A percentile compares a stretch with the other conserved stretches of the same genome.
Evolutionary conservation across 2,797 vertebrate genomes (phyloP).

Genomic region (Lepus townsendii): DNA sequence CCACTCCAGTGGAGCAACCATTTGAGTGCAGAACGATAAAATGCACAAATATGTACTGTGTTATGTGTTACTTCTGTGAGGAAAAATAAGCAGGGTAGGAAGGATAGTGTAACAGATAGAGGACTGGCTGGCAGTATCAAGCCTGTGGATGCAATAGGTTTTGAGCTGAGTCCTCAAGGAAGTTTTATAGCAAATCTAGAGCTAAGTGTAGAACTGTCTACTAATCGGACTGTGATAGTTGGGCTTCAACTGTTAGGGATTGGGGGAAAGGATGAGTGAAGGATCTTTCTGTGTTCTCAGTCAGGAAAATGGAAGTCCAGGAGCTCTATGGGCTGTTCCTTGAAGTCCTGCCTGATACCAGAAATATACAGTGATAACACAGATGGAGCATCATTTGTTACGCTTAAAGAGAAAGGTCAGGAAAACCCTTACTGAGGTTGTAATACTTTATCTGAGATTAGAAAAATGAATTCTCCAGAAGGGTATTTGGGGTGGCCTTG

Average conservation of each 20-base stretch:
- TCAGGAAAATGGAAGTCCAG: background rate
- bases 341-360: background rate
- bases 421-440: background rate
- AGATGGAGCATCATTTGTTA: background rate
- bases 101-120: background rate
- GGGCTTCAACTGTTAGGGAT: background rate
- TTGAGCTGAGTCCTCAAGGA: background rate
- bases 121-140: background rate
- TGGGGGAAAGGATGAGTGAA: background rate
- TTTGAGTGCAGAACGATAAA: background rate
- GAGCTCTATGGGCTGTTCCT: background rate
- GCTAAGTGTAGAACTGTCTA: background rate
- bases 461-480: background rate
- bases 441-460: slow-evolving; percentile 17
- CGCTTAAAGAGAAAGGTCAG: background rate
- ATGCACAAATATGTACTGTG: background rate
- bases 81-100: slow-evolving; percentile 17
- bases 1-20: background rate
- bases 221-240: background rate
- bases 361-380: background rate
- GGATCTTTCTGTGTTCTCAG: background rate
- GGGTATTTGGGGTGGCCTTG: background rate
- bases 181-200: slow-evolving; percentile 32
- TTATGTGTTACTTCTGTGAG: background rate
- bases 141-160: background rate